Evolutionary conservation across 2,797 vertebrate genomes (phyloP), one percentile per base, ranked within the genome.

Genomic region (Melanotaenia boesemani): DNA sequence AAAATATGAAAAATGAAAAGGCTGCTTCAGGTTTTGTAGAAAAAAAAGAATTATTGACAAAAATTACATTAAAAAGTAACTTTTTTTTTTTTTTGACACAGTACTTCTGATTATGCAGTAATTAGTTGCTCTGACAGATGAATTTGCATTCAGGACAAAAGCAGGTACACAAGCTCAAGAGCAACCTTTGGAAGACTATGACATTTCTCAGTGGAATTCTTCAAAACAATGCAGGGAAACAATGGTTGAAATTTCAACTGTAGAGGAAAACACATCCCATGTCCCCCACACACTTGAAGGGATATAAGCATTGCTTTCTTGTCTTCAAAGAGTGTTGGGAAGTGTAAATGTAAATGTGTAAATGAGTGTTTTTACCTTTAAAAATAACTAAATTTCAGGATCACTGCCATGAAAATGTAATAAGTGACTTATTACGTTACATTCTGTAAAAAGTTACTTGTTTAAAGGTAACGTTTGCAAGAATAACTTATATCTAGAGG

Each of bases 281-380:
- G 54, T 30, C 30, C 63, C 56, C 24, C 63, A 54, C 57, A 71
- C 59, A 61, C 50, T 4, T 63, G 18, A 30, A 86, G 68, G 77
- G 77, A 82, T 83, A 69, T 59, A 36, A 66, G 48, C 58, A 34
- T 63, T 39, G 56, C 56, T 62, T 32, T n/a, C 72, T 80, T 76
- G 57, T 71, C 67, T 36, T 57, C 46, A 71, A 77, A 75, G 55
- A 10, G 20, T 22, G 44, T 46, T 46, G 48, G 10, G 4, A 22
- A 50, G 22, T 8, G 22, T 22, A 34, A 34, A 34, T 34, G 32
- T 34, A 34, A 34, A 34, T 34, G 32, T 34, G 32, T 34, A 34
- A 34, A 34, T 34, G 6, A 8, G 32, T 34, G 32, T 34, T 34
- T 8, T 7, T 3, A n/a, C 18, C 46, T 48, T 48, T 48, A 8